Percentiles rank a stretch among this genome's conserved stretches.
These are phyloP conservation scores for Onychostruthus taczanowskii DNA, from an alignment of 2,113 vertebrate species.

Conservation along the genomic window DNA sequence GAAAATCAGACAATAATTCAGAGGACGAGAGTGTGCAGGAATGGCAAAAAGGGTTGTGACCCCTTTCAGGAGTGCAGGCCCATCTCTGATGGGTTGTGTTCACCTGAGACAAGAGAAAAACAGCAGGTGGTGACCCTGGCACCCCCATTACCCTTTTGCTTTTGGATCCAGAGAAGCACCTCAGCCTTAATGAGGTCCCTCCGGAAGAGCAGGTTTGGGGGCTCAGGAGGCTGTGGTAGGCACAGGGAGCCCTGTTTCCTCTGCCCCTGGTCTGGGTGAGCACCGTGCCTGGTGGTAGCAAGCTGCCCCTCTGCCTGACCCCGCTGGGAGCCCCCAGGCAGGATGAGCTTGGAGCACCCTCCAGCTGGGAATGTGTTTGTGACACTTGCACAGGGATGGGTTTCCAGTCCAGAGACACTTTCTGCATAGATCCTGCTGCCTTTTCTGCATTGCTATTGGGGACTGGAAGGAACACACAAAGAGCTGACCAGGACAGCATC, in stretches of 20 bases:
- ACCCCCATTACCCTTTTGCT: not conserved
- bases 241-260: not conserved
- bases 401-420: not conserved
- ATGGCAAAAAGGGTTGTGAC: slow-evolving; percentile 58
- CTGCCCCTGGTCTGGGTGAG: not conserved
- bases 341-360: not conserved
- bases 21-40: slow-evolving; percentile 54
- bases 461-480: not conserved
- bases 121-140: not conserved
- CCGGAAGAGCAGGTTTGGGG: not conserved
- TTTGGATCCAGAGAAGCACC: not conserved
- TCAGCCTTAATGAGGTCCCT: not conserved
- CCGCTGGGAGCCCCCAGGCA: not conserved
- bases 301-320: not conserved
- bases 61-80: slow-evolving; percentile 67
- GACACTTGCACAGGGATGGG: not conserved
- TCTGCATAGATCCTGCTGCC: not conserved
- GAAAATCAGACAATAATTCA: slow-evolving; percentile 74
- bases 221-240: not conserved
- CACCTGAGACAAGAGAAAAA: slow-evolving; percentile 32
- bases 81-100: slow-evolving; percentile 26
- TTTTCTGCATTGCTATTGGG: not conserved
- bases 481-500: not conserved
- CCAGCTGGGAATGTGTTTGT: not conserved
- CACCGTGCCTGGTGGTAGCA: not conserved